Conservation (phyloP, 92 coral and sea anemone genomes). For the Palythoa heliodiscus region DNA sequence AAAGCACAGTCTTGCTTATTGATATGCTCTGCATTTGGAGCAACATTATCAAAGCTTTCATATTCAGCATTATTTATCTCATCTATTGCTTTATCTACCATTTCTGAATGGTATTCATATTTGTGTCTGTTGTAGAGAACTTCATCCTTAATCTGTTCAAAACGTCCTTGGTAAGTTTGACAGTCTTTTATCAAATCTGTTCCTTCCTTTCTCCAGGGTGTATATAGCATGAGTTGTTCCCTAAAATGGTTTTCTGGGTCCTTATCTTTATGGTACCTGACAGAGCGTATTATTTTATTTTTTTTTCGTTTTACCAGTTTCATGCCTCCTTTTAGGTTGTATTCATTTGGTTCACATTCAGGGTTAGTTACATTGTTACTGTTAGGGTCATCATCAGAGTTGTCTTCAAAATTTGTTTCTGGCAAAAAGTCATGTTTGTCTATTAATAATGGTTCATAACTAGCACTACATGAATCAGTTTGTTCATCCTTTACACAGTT, state of each 20-base stretch:
- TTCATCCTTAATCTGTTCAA: conserved; percentile 41
- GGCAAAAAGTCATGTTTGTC: conserved; percentile 50
- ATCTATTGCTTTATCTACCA: conserved; percentile 57
- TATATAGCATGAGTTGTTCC: too few relatives aligned
- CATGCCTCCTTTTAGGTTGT: too few relatives aligned
- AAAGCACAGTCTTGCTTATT: conserved; percentile 42
- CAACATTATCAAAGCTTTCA: conserved; percentile 4
- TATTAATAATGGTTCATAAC: background rate
- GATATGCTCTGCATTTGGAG: conserved; percentile 55
- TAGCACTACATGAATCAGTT: background rate
- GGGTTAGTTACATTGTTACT: too few relatives aligned
- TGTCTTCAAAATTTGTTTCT: conserved; percentile 35
- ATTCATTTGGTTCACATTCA: too few relatives aligned
- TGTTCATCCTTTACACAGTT: conserved; percentile 57
- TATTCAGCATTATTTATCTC: conserved; percentile 20
- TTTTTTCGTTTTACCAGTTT: too few relatives aligned
- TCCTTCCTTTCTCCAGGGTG: too few relatives aligned
- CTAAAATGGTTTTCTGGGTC: too few relatives aligned
- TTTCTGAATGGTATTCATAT: conserved; percentile 56
- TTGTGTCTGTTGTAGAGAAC: conserved; percentile 37
- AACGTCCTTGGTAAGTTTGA: conserved; percentile 39
- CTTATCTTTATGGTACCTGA: too few relatives aligned
- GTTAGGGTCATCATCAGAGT: too few relatives aligned
- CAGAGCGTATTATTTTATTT: too few relatives aligned
- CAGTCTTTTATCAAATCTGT: too few relatives aligned